Evolutionary conservation across 1,140 invertebrate species (phyloP).

Genomic region (Drosophila insularis): DNA sequence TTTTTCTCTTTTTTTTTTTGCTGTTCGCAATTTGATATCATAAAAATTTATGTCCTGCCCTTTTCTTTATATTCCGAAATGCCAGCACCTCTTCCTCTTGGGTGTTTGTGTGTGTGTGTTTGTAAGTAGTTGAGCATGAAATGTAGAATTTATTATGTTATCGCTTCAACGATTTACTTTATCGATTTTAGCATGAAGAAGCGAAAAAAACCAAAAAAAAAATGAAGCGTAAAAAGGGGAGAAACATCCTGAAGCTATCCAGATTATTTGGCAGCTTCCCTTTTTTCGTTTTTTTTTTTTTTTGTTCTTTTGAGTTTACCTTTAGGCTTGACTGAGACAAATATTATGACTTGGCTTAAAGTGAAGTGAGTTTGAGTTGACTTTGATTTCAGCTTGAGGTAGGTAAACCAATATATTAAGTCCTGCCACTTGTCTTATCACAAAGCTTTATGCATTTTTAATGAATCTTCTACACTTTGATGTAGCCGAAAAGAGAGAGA

Average conservation of each 20-base stretch:
- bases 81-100: constrained; percentile 1
- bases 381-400: constrained; percentile 51
- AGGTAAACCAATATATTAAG: constrained; percentile 12
- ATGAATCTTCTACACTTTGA: constrained; percentile 65
- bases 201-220: constrained; percentile 4
- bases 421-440: constrained; percentile 22
- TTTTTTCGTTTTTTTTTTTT: constrained; percentile 52
- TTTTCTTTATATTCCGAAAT: constrained; percentile 24
- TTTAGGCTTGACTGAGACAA: constrained; percentile 49
- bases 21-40: constrained; percentile 71
- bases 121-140: constrained; percentile 74
- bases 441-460: constrained; percentile 62
- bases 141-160: constrained; percentile 80
- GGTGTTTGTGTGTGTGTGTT: constrained; percentile 15
- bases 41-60: constrained; percentile 65
- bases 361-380: constrained; percentile 60
- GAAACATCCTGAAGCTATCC: constrained; percentile 44
- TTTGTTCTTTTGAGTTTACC: constrained; percentile 48
- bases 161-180: constrained; percentile 79
- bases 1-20: not conserved
- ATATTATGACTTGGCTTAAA: constrained; percentile 78
- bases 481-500: constrained; percentile 48
- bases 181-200: constrained; percentile 74
- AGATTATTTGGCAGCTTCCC: constrained; percentile 67
- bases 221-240: no score